Evolutionary conservation across 2,888 invertebrate genomes (phyloP).

Genomic region (Tachina lurida): DNA sequence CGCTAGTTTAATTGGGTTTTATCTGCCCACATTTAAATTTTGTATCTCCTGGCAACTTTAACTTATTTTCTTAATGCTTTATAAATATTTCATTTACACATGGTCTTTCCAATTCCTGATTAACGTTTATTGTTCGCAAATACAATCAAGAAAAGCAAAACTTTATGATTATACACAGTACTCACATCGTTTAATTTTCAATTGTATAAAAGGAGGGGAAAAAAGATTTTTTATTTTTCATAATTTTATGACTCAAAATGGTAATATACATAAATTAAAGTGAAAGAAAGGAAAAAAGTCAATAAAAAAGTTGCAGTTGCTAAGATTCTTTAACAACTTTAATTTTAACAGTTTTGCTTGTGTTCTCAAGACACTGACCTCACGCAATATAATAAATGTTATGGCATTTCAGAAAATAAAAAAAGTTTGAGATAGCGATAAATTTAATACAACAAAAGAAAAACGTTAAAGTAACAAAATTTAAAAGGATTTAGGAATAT

Average conservation of each 20-base stretch:
- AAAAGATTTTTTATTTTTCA: constrained; percentile 59
- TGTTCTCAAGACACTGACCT: constrained; percentile 72
- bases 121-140: constrained; percentile 64
- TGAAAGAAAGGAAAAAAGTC: constrained; percentile 56
- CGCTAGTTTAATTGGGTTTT: not conserved
- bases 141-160: constrained; percentile 41
- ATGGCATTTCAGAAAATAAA: constrained; percentile 62
- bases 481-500: not conserved
- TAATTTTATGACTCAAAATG: constrained; percentile 67
- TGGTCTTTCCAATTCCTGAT: constrained; percentile 52
- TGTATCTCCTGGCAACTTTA: constrained; percentile 15
- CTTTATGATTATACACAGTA: constrained; percentile 54
- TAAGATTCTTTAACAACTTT: constrained; percentile 57
- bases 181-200: constrained; percentile 57
- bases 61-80: constrained; percentile 17
- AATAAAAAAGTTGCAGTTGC: constrained; percentile 69
- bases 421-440: constrained; percentile 47
- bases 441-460: constrained; percentile 12
- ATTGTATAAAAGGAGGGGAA: constrained; percentile 13
- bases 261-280: constrained; percentile 70
- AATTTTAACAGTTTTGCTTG: constrained; percentile 45
- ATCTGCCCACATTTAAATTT: not conserved
- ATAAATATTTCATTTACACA: constrained; percentile 46
- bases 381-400: constrained; percentile 60
- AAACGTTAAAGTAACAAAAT: constrained; percentile 17